Evolutionary conservation across 2,888 invertebrate species (phyloP), one percentile per base, ranked within the genome.

Genomic region (Stenurella melanura): DNA sequence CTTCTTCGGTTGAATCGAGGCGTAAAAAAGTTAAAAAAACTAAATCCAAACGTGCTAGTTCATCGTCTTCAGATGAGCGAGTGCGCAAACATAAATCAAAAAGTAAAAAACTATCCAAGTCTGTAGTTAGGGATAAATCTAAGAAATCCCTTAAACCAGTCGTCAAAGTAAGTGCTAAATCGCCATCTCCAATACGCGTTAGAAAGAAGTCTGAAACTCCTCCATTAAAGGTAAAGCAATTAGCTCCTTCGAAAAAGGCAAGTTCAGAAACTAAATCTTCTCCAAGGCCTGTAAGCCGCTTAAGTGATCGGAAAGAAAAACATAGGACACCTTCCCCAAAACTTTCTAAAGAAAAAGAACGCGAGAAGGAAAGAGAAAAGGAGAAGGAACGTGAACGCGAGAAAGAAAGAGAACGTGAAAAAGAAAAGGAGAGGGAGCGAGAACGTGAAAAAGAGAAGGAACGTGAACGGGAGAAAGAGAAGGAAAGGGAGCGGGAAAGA

Each of bases 31-130:
- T 80, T 19, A 88, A 89, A 81, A 89, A 89, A 73, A 77, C 81
- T 9, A 90, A 89, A 80, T 61, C 81, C 11, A 89, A 89, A 81
- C 84, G 88, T 34, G 85, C 86, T 76, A 81, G 83, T 68, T 88
- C 88, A 6, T 87, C 88, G 15, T 88, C 88, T 11, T 94, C 95
- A 4, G 94, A 94, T 73, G 93, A 93, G 81, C 90, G 91, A 57
- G 90, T 89, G 76, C 84, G 87, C 57, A 84, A 92, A 84, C 92
- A 92, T 18, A 92, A 92, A 85, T 90, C 91, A 79, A 89, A 90
- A 84, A 90, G 90, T 15, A 91, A 90, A 85, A 90, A 89, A 56
- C 83, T 83, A 82, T 81, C 91, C 88, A 88, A 88, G 74, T 80
- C 84, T 7, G 58, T 79, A 9, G 90, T 90, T 64, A 90, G 91